These are phyloP conservation scores for Drosophila sp. DNA, from an alignment of 1,140 invertebrate species.

Conservation along the genomic window DNA sequence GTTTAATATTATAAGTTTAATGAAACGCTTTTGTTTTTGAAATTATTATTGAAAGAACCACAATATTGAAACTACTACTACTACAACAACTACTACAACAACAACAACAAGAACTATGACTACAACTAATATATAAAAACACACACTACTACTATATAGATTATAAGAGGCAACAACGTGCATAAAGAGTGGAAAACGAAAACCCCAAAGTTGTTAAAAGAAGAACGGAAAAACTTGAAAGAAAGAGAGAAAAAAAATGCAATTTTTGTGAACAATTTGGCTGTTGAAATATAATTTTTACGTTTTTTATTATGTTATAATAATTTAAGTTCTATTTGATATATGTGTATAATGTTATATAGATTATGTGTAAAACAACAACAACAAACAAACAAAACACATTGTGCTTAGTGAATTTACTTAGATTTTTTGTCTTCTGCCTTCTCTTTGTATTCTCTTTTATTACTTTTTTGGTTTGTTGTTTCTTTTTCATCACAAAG, in stretches of 20 bases:
- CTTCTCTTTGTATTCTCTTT: conserved; percentile 12
- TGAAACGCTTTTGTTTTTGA: conserved; percentile 23
- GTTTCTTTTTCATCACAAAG: conserved; percentile 22
- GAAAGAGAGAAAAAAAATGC: conserved; percentile 62
- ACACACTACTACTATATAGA: conserved; percentile 34
- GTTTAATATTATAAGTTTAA: conserved; percentile 21
- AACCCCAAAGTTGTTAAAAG: conserved; percentile 52
- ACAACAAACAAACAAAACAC: conserved; percentile 32
- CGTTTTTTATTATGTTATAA: conserved; percentile 46
- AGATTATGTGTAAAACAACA: conserved; percentile 21
- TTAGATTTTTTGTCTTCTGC: conserved; percentile 40
- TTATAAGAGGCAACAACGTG: conserved; percentile 30
- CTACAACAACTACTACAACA: conserved; percentile 19
- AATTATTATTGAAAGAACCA: conserved; percentile 13
- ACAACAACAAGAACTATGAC: conserved; percentile 19
- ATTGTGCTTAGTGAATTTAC: conserved; percentile 54
- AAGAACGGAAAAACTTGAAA: conserved; percentile 21
- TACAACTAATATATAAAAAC: conserved; percentile 18
- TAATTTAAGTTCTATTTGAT: conserved; percentile 49
- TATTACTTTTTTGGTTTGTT: conserved; percentile 25
- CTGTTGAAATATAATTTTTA: conserved; percentile 69
- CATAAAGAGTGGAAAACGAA: conserved; percentile 1
- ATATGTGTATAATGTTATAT: conserved; percentile 53
- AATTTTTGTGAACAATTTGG: conserved; percentile 81
- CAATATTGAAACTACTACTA: conserved; percentile 1